These are phyloP conservation scores for Zaprionus kolodkinae DNA, from an alignment of 1,140 invertebrate genomes.

Conservation along the genomic window DNA sequence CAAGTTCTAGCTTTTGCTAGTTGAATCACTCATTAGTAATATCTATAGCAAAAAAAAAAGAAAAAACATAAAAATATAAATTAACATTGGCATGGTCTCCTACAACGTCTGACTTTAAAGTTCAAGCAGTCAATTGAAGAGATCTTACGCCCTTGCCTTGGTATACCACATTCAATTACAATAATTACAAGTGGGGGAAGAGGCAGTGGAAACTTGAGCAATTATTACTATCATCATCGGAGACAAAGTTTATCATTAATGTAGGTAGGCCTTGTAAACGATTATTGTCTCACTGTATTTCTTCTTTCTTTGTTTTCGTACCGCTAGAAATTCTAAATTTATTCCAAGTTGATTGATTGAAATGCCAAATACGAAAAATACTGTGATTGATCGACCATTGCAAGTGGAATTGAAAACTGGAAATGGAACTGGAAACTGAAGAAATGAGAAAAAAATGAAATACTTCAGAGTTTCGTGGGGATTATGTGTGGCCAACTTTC, in stretches of 20 bases:
- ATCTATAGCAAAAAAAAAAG: background rate
- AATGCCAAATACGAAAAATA: slow-evolving; percentile 12
- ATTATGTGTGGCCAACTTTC: slow-evolving; percentile 48
- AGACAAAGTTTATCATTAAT: slow-evolving; percentile 31
- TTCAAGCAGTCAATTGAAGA: slow-evolving; percentile 36
- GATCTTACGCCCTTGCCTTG: slow-evolving; percentile 29
- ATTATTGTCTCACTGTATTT: slow-evolving; percentile 15
- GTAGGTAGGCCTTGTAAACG: background rate
- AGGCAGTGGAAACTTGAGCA: background rate
- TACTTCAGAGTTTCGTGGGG: slow-evolving; percentile 13
- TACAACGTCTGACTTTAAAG: slow-evolving; percentile 1
- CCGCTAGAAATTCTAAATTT: slow-evolving; percentile 15
- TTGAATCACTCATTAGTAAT: background rate
- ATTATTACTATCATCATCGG: no score
- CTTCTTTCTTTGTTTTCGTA: background rate
- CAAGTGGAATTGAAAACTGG: slow-evolving; percentile 9
- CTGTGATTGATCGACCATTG: slow-evolving; percentile 58
- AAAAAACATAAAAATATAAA: background rate
- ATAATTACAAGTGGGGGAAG: slow-evolving; percentile 29
- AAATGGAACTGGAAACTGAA: slow-evolving; percentile 23
- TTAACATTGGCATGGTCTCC: background rate
- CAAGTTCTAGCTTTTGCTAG: background rate
- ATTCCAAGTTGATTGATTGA: slow-evolving; percentile 33
- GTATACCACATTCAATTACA: slow-evolving; percentile 29
- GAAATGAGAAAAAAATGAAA: slow-evolving; percentile 26